A percentile compares a stretch with the other conserved stretches of the same genome.
Evolutionary conservation across 2,888 invertebrate species (phyloP).

Genomic region (Nomada ferruginata): DNA sequence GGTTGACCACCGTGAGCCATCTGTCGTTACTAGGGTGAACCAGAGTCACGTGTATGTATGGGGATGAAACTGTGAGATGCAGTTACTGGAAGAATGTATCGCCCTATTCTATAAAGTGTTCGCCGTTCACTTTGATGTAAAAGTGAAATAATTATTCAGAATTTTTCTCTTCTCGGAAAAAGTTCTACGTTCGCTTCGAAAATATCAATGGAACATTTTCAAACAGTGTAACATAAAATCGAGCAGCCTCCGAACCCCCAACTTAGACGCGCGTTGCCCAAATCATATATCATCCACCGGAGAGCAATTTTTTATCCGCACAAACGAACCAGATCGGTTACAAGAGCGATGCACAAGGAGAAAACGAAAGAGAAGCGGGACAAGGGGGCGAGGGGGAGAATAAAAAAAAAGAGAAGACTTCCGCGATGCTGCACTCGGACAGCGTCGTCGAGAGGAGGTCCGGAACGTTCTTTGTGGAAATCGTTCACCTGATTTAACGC

Average conservation of each 20-base stretch:
- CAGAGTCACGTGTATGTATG: constrained; percentile 46
- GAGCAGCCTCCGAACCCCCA: no score
- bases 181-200: no score
- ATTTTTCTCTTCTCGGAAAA: no score
- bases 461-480: constrained; percentile 70
- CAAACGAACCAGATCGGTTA: constrained; percentile 2
- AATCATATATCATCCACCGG: not conserved
- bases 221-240: no score
- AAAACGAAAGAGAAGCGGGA: not conserved
- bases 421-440: constrained; percentile 57
- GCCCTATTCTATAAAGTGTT: not conserved
- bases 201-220: no score
- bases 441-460: constrained; percentile 23
- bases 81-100: constrained; percentile 21
- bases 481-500: constrained; percentile 82
- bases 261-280: no score
- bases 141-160: not conserved
- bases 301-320: constrained; percentile 27
- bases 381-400: not conserved
- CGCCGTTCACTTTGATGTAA: not conserved
- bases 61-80: constrained; percentile 1
- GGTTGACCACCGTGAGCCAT: constrained; percentile 68
- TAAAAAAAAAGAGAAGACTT: constrained; percentile 42
- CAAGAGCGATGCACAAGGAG: constrained; percentile 14
- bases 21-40: constrained; percentile 68